Base-by-base conservation (phyloP, 2,888 invertebrate genomes). In the Cerastis leucographa region DNA sequence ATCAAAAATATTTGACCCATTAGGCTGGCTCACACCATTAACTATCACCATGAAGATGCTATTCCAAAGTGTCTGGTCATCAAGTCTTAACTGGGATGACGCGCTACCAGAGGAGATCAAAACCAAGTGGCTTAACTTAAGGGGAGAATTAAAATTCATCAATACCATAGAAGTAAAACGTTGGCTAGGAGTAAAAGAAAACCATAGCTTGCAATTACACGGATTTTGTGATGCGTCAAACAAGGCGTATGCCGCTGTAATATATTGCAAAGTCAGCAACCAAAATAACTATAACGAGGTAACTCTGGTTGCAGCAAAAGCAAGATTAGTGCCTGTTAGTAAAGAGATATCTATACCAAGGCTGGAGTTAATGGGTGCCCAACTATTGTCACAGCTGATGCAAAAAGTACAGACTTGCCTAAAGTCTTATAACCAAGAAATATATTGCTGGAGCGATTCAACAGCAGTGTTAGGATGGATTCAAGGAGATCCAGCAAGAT, bases 371-470 rank as follows among this genome's bases (percentile, higher is more conserved):
- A 66, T 49, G 46, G 66, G 66, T 66, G 66, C 66, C 19, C 66
- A 66, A 44, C 25, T 65, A 44, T 46, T 65, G 25, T 17, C 44
- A 25, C 44, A 65, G 44, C 42, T 65, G 25, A 65, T 65, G 65
- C 65, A 65, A 44, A 65, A 65, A 44, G 65, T 44, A 2, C 44
- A 65, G 8, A 61, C 61, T 61, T 61, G 46, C 46, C 17, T 46
- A 17, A 5, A 46, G 46, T 46, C 17, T 4, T 46, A 64, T 40
- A 42, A n/a, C 0, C 64, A 40, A 2, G 64, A 42, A 42, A 40
- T 42, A 64, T 64, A 42, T 64, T 64, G 64, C n/a, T 64, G 64
- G 42, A 44, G 65, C 12, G 65, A 65, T 46, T 65, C 44, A 44
- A 65, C 25, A 44, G 65, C 65, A 65, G 61, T 62, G 9, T 35